These are phyloP conservation scores for Ennomos fuscantarius DNA, from an alignment of 2,888 invertebrate genomes.

Conservation along the genomic window DNA sequence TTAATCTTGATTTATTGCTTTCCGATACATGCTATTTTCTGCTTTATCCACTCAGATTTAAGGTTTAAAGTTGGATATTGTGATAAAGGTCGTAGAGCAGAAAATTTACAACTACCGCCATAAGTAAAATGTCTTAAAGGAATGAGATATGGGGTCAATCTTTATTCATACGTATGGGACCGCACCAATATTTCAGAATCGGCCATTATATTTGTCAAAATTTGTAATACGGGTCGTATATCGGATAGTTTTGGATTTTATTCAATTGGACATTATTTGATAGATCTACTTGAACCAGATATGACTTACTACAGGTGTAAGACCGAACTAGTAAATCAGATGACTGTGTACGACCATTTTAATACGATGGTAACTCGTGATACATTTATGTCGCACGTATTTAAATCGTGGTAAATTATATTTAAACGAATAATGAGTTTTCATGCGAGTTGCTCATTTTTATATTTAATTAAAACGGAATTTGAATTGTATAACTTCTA, in stretches of 20 bases:
- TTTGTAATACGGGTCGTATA: slow-evolving; percentile 42
- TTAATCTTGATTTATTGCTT: slow-evolving; percentile 42
- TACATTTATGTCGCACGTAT: too few relatives aligned
- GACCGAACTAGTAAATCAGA: too few relatives aligned
- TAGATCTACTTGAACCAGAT: background rate
- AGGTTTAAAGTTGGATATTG: slow-evolving; percentile 25
- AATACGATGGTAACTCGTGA: too few relatives aligned
- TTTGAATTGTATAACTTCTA: too few relatives aligned
- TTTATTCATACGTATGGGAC: slow-evolving; percentile 66
- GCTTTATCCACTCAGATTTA: background rate
- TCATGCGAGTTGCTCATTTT: too few relatives aligned
- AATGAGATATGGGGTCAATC: slow-evolving; percentile 71
- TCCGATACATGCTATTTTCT: slow-evolving; percentile 15
- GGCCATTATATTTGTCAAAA: slow-evolving; percentile 66
- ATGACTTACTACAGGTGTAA: too few relatives aligned
- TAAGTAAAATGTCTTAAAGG: slow-evolving; percentile 70
- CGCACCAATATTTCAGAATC: slow-evolving; percentile 49
- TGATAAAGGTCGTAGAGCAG: slow-evolving; percentile 46
- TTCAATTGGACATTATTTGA: slow-evolving; percentile 9
- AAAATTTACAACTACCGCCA: slow-evolving; percentile 72
- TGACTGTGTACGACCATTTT: too few relatives aligned
- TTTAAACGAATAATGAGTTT: too few relatives aligned
- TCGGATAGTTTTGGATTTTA: slow-evolving; percentile 23
- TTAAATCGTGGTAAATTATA: too few relatives aligned
- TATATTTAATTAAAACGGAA: too few relatives aligned